Conservation (phyloP, 1,140 invertebrate genomes). For the Penaeus vannamei region DNA sequence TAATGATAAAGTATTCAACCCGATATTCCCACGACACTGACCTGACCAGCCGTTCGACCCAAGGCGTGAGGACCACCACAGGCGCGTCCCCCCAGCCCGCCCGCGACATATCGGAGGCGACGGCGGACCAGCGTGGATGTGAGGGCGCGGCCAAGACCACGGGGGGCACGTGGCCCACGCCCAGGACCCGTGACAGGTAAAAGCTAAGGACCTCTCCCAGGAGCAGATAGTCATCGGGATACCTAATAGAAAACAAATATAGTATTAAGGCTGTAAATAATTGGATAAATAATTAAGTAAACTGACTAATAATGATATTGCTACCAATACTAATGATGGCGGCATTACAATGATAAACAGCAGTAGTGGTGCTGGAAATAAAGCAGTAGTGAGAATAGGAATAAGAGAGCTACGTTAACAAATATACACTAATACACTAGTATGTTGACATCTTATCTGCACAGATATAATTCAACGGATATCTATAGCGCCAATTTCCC, state of each 20-base stretch:
- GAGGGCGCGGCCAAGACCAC: constrained; percentile 27
- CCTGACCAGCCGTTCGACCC: constrained; percentile 39
- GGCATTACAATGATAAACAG: no score
- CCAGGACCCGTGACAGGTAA: constrained; percentile 40
- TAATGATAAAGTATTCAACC: not conserved
- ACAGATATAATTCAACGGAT: no score
- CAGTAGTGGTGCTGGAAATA: no score
- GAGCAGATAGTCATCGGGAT: constrained; percentile 50
- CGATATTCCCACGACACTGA: not conserved
- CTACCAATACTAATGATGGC: no score
- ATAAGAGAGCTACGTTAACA: no score
- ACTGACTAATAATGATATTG: not conserved
- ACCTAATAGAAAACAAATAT: not conserved
- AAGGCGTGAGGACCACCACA: constrained; percentile 46
- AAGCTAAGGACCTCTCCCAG: constrained; percentile 49
- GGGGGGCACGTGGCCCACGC: constrained; percentile 36
- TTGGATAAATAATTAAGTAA: not conserved
- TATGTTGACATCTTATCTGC: no score
- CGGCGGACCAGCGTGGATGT: constrained; percentile 25
- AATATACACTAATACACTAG: no score
- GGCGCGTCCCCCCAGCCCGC: constrained; percentile 53
- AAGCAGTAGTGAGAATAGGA: no score
- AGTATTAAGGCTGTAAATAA: not conserved
- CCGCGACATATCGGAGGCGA: constrained; percentile 27
- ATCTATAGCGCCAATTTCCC: no score